Evolutionary conservation across 1,140 invertebrate species (phyloP).

Genomic region (Rhyzopertha dominica): DNA sequence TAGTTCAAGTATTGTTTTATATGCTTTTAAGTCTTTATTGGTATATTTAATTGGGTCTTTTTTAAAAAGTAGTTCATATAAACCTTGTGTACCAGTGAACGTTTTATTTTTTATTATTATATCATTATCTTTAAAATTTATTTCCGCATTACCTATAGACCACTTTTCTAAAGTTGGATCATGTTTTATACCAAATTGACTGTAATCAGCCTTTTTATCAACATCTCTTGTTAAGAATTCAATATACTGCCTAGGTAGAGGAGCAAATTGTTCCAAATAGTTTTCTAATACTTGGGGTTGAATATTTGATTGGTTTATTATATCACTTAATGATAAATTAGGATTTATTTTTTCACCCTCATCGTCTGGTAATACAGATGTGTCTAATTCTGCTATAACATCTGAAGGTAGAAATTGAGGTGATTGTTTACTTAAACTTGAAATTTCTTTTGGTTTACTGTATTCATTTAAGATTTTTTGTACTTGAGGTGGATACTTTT

Average conservation of each 20-base stretch:
- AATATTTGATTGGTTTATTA: too few species aligned
- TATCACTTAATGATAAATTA: too few species aligned
- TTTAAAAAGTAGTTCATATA: slow-evolving; percentile 28
- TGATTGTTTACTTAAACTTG: too few species aligned
- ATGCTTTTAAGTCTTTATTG: slow-evolving; percentile 22
- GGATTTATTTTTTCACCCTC: too few species aligned
- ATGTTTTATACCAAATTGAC: slow-evolving; percentile 20
- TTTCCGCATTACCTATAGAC: slow-evolving; percentile 10
- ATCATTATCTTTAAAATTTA: slow-evolving; percentile 14
- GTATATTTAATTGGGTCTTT: slow-evolving; percentile 22
- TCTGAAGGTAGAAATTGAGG: too few species aligned
- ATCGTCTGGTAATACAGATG: too few species aligned
- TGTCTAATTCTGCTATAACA: too few species aligned
- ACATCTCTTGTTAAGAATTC: slow-evolving; percentile 7
- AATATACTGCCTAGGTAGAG: slow-evolving; percentile 12
- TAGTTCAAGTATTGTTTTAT: slow-evolving; percentile 27
- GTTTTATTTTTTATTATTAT: slow-evolving; percentile 16
- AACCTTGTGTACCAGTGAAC: slow-evolving; percentile 18
- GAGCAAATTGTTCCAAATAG: too few species aligned
- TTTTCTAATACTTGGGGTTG: too few species aligned
- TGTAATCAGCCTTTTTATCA: slow-evolving; percentile 12
- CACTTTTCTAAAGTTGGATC: slow-evolving; percentile 15
- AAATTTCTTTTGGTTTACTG: too few species aligned
- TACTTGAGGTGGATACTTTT: too few species aligned
- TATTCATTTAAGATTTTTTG: too few species aligned